Evolutionary conservation across 1,140 invertebrate genomes (phyloP), one percentile per base, ranked within the genome.

Genomic region (Drosophila yakuba): DNA sequence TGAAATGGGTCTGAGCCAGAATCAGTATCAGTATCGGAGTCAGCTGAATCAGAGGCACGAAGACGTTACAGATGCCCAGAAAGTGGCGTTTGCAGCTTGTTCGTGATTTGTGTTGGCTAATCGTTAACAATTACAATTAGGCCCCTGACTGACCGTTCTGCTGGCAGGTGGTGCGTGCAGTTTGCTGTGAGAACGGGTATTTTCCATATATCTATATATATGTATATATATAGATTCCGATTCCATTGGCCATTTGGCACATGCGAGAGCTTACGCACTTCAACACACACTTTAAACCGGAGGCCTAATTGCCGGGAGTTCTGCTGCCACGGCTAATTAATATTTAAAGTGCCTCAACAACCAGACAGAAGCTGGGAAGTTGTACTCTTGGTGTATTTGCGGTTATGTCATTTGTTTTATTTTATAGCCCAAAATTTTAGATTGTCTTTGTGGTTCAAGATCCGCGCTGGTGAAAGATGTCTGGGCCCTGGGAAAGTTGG

Each of bases 101-200:
- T 86, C 83, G 84, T 86, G 83, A 83, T 86, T 88, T 89, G 83
- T 88, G 83, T 73, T 88, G 75, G 88, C 84, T 86, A 86, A 86
- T 86, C 76, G 83, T 54, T 67, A 79, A 83, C 84, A 86, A 86
- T 86, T 86, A 86, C 64, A 78, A 67, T 73, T 78, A 51, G 83
- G 67, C 71, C 41, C 20, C 64, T 25, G 43, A 51, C 47, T 61
- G 54, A 32, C 32, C 47, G 50, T 64, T 68, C 59, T 80, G 63
- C 38, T 55, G 38, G 41, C 68, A 74, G 43, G 20, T 74, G 62
- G 68, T 84, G 77, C 81, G 80, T 80, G 77, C 77, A 68, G 77
- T 69, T 73, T 50, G 63, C 63, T 83, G 66, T 69, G 62, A 67
- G 64, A 72, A 36, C 48, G 68, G 45, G 52, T 36, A 32, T 32